phyloP scores from a whole-genome alignment of 1,140 invertebrate species.

The Heliconius himera region DNA sequence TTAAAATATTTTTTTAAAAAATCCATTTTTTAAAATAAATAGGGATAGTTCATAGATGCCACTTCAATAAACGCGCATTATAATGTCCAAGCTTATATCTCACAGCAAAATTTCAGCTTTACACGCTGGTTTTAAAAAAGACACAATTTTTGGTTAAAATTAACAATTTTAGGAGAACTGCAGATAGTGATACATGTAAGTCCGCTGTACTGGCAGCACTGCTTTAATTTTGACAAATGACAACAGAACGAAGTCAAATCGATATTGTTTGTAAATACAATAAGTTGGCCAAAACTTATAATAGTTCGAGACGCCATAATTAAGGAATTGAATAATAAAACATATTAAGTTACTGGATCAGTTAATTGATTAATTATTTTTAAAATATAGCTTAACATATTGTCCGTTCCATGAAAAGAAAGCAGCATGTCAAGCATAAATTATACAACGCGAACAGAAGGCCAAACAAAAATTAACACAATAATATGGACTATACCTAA shows the following conservation, averaged over 20 bases:
- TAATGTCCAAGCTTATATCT: too few relatives aligned
- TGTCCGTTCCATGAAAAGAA: background rate
- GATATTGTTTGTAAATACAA: background rate
- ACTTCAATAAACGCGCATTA: too few relatives aligned
- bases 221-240: background rate
- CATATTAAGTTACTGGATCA: background rate
- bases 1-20: too few relatives aligned
- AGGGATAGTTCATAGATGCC: too few relatives aligned
- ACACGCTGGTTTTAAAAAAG: too few relatives aligned
- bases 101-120: too few relatives aligned
- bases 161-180: too few relatives aligned
- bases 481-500: constrained; percentile 70
- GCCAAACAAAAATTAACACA: constrained; percentile 71
- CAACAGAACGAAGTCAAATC: background rate
- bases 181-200: background rate
- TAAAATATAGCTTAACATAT: background rate
- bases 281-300: background rate
- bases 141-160: too few relatives aligned
- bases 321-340: too few relatives aligned
- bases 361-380: background rate
- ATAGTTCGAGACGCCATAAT: too few relatives aligned
- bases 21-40: too few relatives aligned
- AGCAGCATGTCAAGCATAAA: constrained; percentile 60
- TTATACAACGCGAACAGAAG: constrained; percentile 66
- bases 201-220: background rate